Base-by-base conservation (phyloP, 2,113 vertebrate species). In the Zosterops lateralis region DNA sequence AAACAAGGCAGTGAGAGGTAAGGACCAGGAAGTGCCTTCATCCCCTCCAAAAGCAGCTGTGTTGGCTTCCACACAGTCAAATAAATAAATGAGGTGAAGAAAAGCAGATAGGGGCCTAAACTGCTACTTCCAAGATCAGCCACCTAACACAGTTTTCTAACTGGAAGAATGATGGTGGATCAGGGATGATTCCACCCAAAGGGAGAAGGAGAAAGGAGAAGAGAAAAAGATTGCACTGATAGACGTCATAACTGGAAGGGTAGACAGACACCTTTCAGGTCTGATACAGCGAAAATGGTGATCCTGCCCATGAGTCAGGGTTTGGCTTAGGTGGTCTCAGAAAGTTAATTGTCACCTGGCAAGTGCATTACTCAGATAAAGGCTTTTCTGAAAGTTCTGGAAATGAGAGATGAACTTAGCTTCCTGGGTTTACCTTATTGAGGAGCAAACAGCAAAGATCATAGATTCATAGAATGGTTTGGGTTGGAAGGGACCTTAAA, bases 301-400 rank as follows among this genome's bases (percentile, higher is more conserved):
- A 71, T 66, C 51, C 51, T 4, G 4, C 18, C 20, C 1, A 0
- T 2, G 18, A 57, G 31, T 40, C 47, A 28, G 12, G 9, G 24
- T 28, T 84, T 87, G 24, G 8, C 20, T 57, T 61, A 44, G 12
- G 15, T 54, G 21, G 21, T 40, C 20, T 79, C 38, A 40, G 31
- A 38, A 71, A 79, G 17, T 36, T 57, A 65, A 44, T 38, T 62
- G 34, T 78, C 54, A 67, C 28, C 53, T 54, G 17, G 12, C 15
- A 78, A 67, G 8, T 75, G 32, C 14, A 45, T 58, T 58, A 50
- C 14, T 86, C 22, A 62, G 32, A 45, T 26, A 42, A 84, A 87
- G 32, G 44, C 18, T 50, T 22, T 12, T 47, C 58, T 61, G 58
- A 38, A 61, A 81, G 12, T 53, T 86, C 31, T 68, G 34, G 53